These are phyloP conservation scores for Erynnis tages DNA, from an alignment of 2,888 invertebrate genomes.

Conservation along the genomic window DNA sequence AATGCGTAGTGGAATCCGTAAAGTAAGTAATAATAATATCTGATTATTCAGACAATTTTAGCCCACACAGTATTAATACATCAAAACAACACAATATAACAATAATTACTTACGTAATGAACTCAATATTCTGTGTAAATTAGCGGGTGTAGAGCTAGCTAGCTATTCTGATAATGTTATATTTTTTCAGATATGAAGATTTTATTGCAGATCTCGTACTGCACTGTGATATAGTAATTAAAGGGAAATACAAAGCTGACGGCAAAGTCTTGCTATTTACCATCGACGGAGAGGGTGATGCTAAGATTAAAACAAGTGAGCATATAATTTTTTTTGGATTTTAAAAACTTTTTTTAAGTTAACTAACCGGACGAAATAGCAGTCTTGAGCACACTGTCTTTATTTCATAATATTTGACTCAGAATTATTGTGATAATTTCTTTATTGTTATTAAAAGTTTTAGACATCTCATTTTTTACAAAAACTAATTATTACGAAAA, in stretches of 20 bases:
- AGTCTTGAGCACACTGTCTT: too few species aligned
- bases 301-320: slow-evolving; percentile 57
- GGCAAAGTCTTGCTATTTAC: slow-evolving; percentile 55
- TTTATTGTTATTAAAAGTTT: too few species aligned
- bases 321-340: slow-evolving; percentile 24
- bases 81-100: too few species aligned
- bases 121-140: too few species aligned
- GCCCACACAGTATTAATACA: not conserved
- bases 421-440: too few species aligned
- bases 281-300: slow-evolving; percentile 62
- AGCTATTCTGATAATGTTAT: too few species aligned
- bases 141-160: too few species aligned
- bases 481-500: too few species aligned
- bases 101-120: too few species aligned
- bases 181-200: slow-evolving; percentile 43
- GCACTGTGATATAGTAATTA: slow-evolving; percentile 52
- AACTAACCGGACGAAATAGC: not conserved
- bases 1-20: slow-evolving; percentile 54
- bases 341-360: not conserved
- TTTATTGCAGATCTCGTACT: slow-evolving; percentile 42
- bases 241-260: slow-evolving; percentile 56
- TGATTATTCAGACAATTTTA: not conserved
- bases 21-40: slow-evolving; percentile 42
- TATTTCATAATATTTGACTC: too few species aligned
- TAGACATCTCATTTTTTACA: too few species aligned